Evolutionary conservation across 2,888 invertebrate species (phyloP), one percentile per base, ranked within the genome.

Genomic region (Drosophila mulleri): DNA sequence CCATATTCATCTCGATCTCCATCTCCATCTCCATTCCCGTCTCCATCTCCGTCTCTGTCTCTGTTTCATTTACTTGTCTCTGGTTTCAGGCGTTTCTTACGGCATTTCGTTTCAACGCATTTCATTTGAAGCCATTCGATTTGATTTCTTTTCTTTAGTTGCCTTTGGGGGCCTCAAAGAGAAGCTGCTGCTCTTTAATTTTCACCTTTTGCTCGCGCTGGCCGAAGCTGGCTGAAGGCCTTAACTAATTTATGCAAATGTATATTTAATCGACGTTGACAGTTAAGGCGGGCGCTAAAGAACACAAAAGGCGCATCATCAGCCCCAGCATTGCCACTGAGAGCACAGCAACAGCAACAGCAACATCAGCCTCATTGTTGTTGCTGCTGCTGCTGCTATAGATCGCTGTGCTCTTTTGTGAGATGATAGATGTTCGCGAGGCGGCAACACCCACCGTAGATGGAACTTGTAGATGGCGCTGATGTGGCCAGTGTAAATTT

Each of bases 241-340:
- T 83, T 79, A 70, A 73, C 89, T 87, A 87, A 87, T 87, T 87
- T 89, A 90, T 89, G 90, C 86, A 90, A 91, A 91, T 90, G 89
- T 80, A 78, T 82, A 80, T 90, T 90, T 91, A 91, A 91, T 91
- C 84, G 82, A 75, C 84, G 89, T 82, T 91, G 90, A 90, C 89
- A 91, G 90, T 90, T 91, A 88, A 83, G 80, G 80, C 88, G 79
- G 78, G 74, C 82, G 67, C 68, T 72, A 64, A 54, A 73, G 68
- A 73, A 67, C 74, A 75, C 78, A 70, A 70, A 69, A 72, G 67
- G 48, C 41, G 58, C 69, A 64, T 67, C 74, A 74, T 48, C 74
- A 60, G 52, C 44, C 29, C 42, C 63, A 57, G 61, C 20, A 41
- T 42, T 58, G 52, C 1, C 23, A 53, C 35, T 35, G 32, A 37